Evolutionary conservation across 2,888 invertebrate species (phyloP).

Genomic region (Conchocele bisecta): DNA sequence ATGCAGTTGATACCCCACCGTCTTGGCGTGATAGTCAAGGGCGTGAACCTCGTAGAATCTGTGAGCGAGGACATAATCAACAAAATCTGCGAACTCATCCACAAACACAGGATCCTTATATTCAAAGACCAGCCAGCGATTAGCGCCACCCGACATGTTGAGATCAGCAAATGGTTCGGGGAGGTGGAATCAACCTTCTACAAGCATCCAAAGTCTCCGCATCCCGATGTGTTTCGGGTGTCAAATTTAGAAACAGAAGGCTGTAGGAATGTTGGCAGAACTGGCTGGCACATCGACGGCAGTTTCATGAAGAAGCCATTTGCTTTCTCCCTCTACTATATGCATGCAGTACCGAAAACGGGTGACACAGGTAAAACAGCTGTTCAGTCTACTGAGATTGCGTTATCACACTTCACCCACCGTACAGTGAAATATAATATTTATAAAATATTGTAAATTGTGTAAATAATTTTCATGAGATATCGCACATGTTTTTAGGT

Average conservation of each 20-base stretch:
- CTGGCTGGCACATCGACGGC: conserved; percentile 81
- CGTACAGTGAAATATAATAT: neutral
- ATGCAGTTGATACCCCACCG: too few relatives aligned
- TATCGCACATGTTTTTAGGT: too few relatives aligned
- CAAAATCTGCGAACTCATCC: conserved; percentile 68
- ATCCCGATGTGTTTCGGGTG: conserved; percentile 79
- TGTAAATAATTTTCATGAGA: neutral
- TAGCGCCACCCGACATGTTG: conserved; percentile 73
- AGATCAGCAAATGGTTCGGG: conserved; percentile 78
- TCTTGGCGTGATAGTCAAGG: conserved; percentile 71
- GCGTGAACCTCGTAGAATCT: conserved; percentile 66
- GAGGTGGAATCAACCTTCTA: conserved; percentile 79
- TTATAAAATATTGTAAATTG: too few relatives aligned
- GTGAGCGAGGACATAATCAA: conserved; percentile 66
- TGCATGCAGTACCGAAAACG: conserved; percentile 72
- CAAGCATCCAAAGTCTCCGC: conserved; percentile 76
- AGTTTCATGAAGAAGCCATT: conserved; percentile 79
- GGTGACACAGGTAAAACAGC: conserved; percentile 74
- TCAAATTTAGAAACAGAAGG: conserved; percentile 77
- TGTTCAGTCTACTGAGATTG: neutral
- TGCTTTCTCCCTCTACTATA: conserved; percentile 75
- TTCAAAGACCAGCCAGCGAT: conserved; percentile 76
- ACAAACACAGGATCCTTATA: conserved; percentile 72
- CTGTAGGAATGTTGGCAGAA: conserved; percentile 77
- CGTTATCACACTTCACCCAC: neutral